Evolutionary conservation across 92 coral and sea anemone genomes (phyloP).

Genomic region (Chrysogorgia sp.): DNA sequence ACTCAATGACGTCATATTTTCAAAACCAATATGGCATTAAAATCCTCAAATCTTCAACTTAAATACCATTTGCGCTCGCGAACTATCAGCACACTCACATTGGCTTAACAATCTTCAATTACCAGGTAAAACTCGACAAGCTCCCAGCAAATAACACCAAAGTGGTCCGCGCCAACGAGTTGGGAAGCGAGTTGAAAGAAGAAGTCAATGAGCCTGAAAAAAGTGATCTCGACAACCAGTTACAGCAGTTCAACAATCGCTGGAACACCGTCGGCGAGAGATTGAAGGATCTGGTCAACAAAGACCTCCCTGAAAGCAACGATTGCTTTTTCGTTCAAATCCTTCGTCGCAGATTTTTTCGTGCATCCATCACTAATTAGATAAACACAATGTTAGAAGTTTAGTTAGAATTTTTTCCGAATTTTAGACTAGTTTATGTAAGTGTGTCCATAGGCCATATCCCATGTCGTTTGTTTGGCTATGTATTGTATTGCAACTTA

Average conservation of each 20-base stretch:
- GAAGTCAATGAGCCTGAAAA: slow-evolving; percentile 66
- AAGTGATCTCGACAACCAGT: slow-evolving; percentile 65
- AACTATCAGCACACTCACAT: too few relatives aligned
- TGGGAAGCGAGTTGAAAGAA: slow-evolving; percentile 64
- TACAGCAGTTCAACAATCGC: slow-evolving; percentile 68
- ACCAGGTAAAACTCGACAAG: slow-evolving; percentile 75
- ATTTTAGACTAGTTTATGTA: too few relatives aligned
- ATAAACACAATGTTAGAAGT: background rate
- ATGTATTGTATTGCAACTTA: too few relatives aligned
- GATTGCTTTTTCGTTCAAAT: slow-evolving; percentile 77
- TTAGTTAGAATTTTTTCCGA: background rate
- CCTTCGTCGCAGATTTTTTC: slow-evolving; percentile 61
- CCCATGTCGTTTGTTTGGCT: too few relatives aligned
- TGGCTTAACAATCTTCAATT: background rate
- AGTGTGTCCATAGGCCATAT: too few relatives aligned
- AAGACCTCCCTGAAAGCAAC: slow-evolving; percentile 59
- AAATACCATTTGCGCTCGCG: too few relatives aligned
- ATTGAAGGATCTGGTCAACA: slow-evolving; percentile 60
- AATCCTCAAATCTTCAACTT: too few relatives aligned
- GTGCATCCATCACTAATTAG: slow-evolving; percentile 23
- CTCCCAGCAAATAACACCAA: slow-evolving; percentile 63
- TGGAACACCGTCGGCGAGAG: slow-evolving; percentile 69
- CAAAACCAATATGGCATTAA: too few relatives aligned
- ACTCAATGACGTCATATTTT: too few relatives aligned
- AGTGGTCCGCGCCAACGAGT: slow-evolving; percentile 61